Percentiles rank a stretch among this genome's conserved stretches.
These are phyloP conservation scores for Drosophila formosana DNA, from an alignment of 2,888 invertebrate species.

Conservation along the genomic window DNA sequence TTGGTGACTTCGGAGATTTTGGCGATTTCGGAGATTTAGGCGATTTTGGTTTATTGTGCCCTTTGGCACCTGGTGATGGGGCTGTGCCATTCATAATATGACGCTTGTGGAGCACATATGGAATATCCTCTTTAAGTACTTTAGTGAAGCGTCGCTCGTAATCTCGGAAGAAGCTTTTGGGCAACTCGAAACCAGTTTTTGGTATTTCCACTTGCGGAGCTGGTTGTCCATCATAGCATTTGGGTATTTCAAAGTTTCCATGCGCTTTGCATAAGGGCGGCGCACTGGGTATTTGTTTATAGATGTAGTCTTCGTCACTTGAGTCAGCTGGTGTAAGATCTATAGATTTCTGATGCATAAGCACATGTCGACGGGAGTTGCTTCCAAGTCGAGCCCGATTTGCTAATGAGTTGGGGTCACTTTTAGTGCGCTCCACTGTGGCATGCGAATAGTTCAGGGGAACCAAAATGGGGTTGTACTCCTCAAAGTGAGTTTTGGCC, in stretches of 20 bases:
- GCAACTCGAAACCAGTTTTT: slow-evolving; percentile 89
- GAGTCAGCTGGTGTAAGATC: slow-evolving; percentile 94
- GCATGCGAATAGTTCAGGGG: slow-evolving; percentile 88
- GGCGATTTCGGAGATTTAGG: slow-evolving; percentile 89
- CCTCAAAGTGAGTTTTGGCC: slow-evolving; percentile 89
- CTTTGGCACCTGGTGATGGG: slow-evolving; percentile 86
- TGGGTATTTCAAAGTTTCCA: slow-evolving; percentile 89
- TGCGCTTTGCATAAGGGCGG: slow-evolving; percentile 90
- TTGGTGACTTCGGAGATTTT: slow-evolving; percentile 88
- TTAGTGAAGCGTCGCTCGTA: slow-evolving; percentile 87
- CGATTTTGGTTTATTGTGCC: slow-evolving; percentile 87
- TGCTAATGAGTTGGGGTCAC: slow-evolving; percentile 93
- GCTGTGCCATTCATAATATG: slow-evolving; percentile 95
- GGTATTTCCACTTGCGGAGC: slow-evolving; percentile 86
- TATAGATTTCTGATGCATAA: slow-evolving; percentile 94
- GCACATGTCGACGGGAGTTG: slow-evolving; percentile 90
- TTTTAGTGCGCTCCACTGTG: slow-evolving; percentile 93
- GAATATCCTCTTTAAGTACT: slow-evolving; percentile 89
- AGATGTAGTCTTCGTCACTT: slow-evolving; percentile 92
- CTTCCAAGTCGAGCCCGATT: slow-evolving; percentile 90
- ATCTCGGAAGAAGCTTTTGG: slow-evolving; percentile 90
- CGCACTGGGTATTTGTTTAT: slow-evolving; percentile 91
- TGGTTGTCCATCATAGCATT: slow-evolving; percentile 83
- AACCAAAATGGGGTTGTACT: slow-evolving; percentile 89
- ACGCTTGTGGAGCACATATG: slow-evolving; percentile 93